Evolutionary conservation across 2,113 vertebrate genomes (phyloP), one percentile per base, ranked within the genome.

Genomic region (Peucedramus taeniatus): DNA sequence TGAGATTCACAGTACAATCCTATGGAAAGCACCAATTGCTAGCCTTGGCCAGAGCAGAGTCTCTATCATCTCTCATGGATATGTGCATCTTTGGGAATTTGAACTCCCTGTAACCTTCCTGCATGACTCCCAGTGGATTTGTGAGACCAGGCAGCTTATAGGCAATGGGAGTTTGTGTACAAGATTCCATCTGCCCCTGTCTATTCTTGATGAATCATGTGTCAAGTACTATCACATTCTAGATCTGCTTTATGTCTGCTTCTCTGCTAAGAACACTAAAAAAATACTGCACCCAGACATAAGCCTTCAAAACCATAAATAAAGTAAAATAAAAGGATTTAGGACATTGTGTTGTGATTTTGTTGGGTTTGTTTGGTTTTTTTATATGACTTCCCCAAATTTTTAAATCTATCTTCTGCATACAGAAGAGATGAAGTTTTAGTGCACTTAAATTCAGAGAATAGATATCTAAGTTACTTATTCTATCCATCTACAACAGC

Each of bases 131-230:
- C 51, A 76, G 42, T 42, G 54, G 57, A 45, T 76, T 40, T 63
- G 4, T 70, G 27, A 86, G 42, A 63, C 24, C 86, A 68, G 63
- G 26, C 30, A 88, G 54, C 42, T 61, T 7, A 28, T 0, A 87
- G 31, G 16, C 53, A 80, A 37, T 6, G 5, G 9, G 14, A 80
- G n/a, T 54, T 92, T 80, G 63, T 85, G 42, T 61, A 24, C 24
- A 69, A 77, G 71, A 60, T 93, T 94, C 71, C 83, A 86, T 93
- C 83, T 95, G 89, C 76, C 39, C 51, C 51, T 84, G 69, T 79
- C 91, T 84, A 49, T 71, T 89, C 53, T 40, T 84, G 53, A 95
- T 80, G 37, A 82, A 91, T 94, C 53, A 15, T 33, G 22, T 72
- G 57, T 87, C 6, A 7, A 78, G 28, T 71, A 28, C 35, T 53